These are phyloP conservation scores for Ptilorrhoa leucosticta DNA, from an alignment of 2,113 vertebrate genomes.

Conservation along the genomic window DNA sequence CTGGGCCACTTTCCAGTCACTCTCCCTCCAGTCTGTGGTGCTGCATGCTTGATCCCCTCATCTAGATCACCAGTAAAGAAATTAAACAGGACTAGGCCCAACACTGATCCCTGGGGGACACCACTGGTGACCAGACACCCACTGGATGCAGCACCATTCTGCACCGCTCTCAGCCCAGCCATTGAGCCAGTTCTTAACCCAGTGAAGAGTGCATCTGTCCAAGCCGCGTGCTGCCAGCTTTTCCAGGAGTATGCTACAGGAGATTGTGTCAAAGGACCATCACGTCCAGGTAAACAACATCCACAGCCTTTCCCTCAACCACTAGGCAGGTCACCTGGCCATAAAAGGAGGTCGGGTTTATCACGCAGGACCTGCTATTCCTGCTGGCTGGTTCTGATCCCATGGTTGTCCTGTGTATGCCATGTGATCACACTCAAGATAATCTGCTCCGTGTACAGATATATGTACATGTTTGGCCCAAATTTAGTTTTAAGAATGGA, in stretches of 20 bases:
- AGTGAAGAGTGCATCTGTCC: not conserved
- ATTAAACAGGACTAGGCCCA: not conserved
- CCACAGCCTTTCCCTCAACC: not conserved
- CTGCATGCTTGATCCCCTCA: not conserved
- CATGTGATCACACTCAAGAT: not conserved
- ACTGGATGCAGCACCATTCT: not conserved
- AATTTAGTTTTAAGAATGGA: not conserved
- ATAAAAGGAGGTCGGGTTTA: not conserved
- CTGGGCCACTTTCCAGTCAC: not conserved
- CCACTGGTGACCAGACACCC: not conserved
- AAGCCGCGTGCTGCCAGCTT: not conserved
- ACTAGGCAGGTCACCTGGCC: not conserved
- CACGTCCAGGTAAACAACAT: not conserved
- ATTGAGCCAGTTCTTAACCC: not conserved
- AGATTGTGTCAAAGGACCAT: not conserved
- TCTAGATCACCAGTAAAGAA: not conserved
- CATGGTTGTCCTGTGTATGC: not conserved
- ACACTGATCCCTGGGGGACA: not conserved
- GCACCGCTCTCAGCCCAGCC: not conserved
- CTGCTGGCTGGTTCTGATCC: not conserved
- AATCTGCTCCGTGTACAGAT: not conserved
- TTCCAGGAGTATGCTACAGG: not conserved
- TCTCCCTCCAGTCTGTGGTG: not conserved
- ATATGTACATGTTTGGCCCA: not conserved
- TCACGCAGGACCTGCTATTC: not conserved